Evolutionary conservation across 1,140 invertebrate genomes (phyloP), one percentile per base, ranked within the genome.

Genomic region (Drosophila biarmipes): DNA sequence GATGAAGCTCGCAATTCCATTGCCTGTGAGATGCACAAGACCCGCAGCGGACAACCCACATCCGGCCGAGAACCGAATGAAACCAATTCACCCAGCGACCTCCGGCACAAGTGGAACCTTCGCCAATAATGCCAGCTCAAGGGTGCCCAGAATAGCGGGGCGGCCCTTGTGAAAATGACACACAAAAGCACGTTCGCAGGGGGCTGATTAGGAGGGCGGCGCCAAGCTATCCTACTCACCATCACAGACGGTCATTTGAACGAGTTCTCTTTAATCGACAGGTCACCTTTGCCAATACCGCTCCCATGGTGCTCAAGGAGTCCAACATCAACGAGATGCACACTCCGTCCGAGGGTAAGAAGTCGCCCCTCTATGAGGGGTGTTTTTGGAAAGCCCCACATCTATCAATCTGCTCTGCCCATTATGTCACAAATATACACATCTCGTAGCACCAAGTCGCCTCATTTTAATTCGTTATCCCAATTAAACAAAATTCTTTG

Each of bases 201-300:
- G 38, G 34, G 12, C 24, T 21, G n/a, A 46, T 27, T n/a, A 27
- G 19, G 37, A 14, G 63, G 63, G 34, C 53, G 53, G 8, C 29
- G 10, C 12, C n/a, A 24, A 24, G 15, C 63, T 10, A 27, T 46
- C 19, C 45, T 19, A 38, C 12, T 14, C 17, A 34, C n/a, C 27
- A 53, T 14, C n/a, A 53, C 10, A 37, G 45, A 64, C 40, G 24
- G 40, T 35, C 49, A 62, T 67, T 79, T 21, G 5, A 64, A 77
- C 48, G 38, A 42, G 45, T 68, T 80, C 34, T 49, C 35, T 63
- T 45, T 73, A 35, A 34, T 64, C 67, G 59, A 11, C 61, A 92
- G 91, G 91, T 92, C 46, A 82, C 86, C 49, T 92, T 92, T 84
- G 85, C 85, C 46, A 85, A 87, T 21, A 80, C 69, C 51, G 73